Percentiles rank a stretch among this genome's conserved stretches.
These are phyloP conservation scores for Pituophis catenifer DNA, from an alignment of 2,113 vertebrate genomes.

Conservation along the genomic window DNA sequence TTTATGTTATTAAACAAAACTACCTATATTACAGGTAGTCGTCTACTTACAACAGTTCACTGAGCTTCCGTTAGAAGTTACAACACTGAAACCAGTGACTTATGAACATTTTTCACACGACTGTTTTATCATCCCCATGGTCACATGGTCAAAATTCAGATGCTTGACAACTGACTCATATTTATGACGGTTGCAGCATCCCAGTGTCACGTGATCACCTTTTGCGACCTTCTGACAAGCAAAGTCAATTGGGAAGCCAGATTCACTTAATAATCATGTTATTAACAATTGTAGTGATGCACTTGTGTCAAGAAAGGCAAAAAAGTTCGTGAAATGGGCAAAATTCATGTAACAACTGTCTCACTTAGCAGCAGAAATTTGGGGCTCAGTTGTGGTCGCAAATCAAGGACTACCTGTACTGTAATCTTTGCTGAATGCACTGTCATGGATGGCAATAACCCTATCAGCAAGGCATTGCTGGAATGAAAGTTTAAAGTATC, in stretches of 20 bases:
- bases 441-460: background rate
- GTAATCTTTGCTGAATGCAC: background rate
- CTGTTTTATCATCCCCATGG: background rate
- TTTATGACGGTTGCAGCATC: no score
- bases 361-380: background rate
- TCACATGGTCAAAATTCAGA: background rate
- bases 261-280: background rate
- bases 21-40: background rate
- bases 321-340: background rate
- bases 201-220: background rate
- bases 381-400: background rate
- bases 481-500: background rate
- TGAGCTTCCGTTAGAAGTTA: background rate
- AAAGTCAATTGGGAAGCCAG: background rate
- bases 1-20: background rate
- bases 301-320: background rate
- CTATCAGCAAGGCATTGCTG: background rate
- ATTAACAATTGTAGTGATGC: background rate
- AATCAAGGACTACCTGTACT: background rate
- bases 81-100: background rate
- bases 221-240: background rate
- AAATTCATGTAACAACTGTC: background rate
- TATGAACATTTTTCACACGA: background rate
- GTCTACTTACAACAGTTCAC: background rate
- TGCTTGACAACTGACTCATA: no score